Percentiles rank a stretch among this genome's conserved stretches.
Conservation (phyloP, 2,113 vertebrate species). For the Callithrix jacchus region DNA sequence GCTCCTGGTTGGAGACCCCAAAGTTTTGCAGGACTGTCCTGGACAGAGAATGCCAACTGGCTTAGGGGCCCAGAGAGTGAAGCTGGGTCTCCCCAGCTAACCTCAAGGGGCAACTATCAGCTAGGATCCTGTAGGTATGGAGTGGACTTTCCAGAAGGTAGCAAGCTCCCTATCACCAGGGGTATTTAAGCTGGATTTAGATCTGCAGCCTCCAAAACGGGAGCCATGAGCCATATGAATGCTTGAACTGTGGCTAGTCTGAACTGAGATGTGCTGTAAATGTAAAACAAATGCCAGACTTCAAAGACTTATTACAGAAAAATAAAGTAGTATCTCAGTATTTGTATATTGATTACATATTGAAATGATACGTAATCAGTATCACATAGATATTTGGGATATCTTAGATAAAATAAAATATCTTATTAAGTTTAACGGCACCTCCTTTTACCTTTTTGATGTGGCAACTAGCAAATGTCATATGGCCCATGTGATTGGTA, state of each 20-base stretch:
- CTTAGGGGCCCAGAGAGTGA: not conserved
- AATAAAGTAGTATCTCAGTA: not conserved
- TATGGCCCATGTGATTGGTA: not conserved
- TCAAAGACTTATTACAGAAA: not conserved
- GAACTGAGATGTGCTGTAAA: not conserved
- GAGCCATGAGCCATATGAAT: fast-evolving
- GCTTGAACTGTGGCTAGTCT: not conserved
- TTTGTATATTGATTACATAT: not conserved
- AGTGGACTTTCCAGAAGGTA: not conserved
- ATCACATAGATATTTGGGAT: not conserved
- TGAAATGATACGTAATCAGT: not conserved
- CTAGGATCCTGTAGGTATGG: not conserved
- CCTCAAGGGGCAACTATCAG: not conserved
- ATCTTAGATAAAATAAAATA: not conserved
- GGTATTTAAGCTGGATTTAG: not conserved
- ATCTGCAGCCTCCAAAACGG: fast-evolving
- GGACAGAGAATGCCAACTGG: not conserved
- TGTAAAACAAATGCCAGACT: not conserved
- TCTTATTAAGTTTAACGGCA: not conserved
- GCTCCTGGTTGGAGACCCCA: not conserved
- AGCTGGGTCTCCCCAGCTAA: not conserved
- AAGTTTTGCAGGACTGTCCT: not conserved
- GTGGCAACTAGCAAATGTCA: not conserved
- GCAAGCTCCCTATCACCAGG: not conserved
- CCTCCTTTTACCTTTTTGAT: not conserved